A percentile compares a stretch with the other conserved stretches of the same genome.
These are phyloP conservation scores for Coelopa frigida DNA, from an alignment of 1,140 invertebrate genomes.

Conservation along the genomic window DNA sequence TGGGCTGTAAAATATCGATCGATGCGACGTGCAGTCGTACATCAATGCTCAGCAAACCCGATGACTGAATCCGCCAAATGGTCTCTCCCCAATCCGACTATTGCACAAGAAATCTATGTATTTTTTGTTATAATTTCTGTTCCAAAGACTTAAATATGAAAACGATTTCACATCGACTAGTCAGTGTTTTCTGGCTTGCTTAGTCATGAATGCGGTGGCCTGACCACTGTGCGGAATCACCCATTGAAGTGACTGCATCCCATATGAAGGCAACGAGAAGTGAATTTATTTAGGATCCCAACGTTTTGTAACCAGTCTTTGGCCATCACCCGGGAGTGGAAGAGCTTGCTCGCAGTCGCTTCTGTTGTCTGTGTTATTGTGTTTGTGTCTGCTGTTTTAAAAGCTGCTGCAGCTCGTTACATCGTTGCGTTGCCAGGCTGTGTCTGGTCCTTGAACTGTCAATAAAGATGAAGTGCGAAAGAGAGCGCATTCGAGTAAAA, in stretches of 20 bases:
- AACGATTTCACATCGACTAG: no score
- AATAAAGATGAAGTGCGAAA: conserved; percentile 13
- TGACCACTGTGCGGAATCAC: no score
- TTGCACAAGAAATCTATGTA: no score
- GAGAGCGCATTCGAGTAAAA: no score
- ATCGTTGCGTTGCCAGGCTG: conserved; percentile 3
- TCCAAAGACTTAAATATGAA: no score
- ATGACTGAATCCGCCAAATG: no score
- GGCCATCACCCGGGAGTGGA: background rate
- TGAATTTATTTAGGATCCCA: background rate
- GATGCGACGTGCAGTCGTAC: background rate
- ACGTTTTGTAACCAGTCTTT: background rate
- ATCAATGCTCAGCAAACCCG: no score
- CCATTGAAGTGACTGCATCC: no score
- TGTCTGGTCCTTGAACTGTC: conserved; percentile 19
- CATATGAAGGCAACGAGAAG: background rate
- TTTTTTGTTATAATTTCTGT: no score
- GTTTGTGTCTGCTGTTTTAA: background rate
- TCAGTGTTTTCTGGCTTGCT: no score
- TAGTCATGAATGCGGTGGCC: no score
- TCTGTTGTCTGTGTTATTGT: background rate
- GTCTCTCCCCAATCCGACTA: no score
- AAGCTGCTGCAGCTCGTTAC: conserved; percentile 8
- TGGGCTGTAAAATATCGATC: conserved; percentile 14
- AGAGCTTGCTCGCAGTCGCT: background rate